Evolutionary conservation across 35 echinoderm and acorn worm species (phyloP), one percentile per base, ranked within the genome.

Genomic region (Lytechinus variegatus): DNA sequence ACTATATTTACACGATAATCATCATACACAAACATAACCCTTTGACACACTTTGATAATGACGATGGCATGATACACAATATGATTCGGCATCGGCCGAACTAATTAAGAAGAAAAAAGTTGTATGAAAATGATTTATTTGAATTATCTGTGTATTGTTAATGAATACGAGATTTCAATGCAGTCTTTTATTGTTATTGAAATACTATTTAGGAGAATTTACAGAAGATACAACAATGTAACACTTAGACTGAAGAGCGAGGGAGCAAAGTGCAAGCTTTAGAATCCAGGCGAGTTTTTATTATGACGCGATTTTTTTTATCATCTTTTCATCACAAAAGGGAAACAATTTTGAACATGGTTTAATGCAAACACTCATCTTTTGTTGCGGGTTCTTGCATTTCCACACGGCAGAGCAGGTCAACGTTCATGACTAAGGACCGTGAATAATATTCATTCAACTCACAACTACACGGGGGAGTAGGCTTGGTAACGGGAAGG

Each of bases 361-460:
- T 93, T 93, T 93, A 57, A 93, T 27, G 92, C 54, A 93, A 93
- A 93, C 55, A 93, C 54, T 19, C 53, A n/a, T 57, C 54, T 93
- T 93, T 93, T 93, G 92, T 79, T 93, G 54, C 92, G 54, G 52
- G 54, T 27, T 24, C 92, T 93, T 54, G 88, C 55, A 54, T 54
- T 93, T 93, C 52, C 92, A 93, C 92, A 93, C 53, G 92, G 57
- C 53, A 4, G n/a, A 53, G 54, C 54, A 93, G 92, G 92, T 93
- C 92, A 57, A 11, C 92, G 54, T 93, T 93, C 57, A 54, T 93
- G 92, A 93, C 92, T 93, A 93, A 93, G 92, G 27, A 93, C 92
- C 92, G 92, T 93, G 92, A 93, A 93, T 93, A 93, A 93, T 93
- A 56, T n/a, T 57, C 52, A 93, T 93, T 55, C 92, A 93, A 93